A percentile compares a stretch with the other conserved stretches of the same genome.
These are phyloP conservation scores for Meloe dianella DNA, from an alignment of 2,888 invertebrate genomes.

Conservation along the genomic window DNA sequence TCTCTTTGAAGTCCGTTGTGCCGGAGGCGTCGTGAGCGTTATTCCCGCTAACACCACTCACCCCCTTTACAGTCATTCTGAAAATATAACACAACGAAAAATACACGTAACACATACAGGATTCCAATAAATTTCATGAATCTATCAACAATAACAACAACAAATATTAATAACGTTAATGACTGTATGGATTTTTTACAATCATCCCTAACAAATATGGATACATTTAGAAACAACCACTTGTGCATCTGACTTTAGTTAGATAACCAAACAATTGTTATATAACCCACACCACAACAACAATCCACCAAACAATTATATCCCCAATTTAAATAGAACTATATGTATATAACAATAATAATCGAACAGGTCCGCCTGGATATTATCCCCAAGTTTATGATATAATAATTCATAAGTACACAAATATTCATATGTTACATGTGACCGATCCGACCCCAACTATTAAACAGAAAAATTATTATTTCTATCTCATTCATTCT, in stretches of 20 bases:
- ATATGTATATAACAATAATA: constrained; percentile 1
- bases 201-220: neutral
- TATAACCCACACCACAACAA: constrained; percentile 11
- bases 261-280: constrained; percentile 44
- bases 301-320: constrained; percentile 10
- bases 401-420: constrained; percentile 55
- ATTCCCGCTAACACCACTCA: constrained; percentile 29
- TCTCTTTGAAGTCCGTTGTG: constrained; percentile 48
- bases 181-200: neutral
- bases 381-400: constrained; percentile 47
- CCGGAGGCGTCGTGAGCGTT: constrained; percentile 41
- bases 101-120: constrained; percentile 12
- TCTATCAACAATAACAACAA: neutral
- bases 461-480: constrained; percentile 38
- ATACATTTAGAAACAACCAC: constrained; percentile 46
- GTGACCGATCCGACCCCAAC: constrained; percentile 47
- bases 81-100: constrained; percentile 24
- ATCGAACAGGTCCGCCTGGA: constrained; percentile 14
- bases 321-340: neutral
- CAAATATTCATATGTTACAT: constrained; percentile 45
- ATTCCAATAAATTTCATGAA: neutral
- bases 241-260: constrained; percentile 59
- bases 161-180: neutral
- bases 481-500: neutral
- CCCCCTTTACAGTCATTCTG: constrained; percentile 22